Conservation (phyloP, 2,888 invertebrate species). For the Rhamnusium bicolor region DNA sequence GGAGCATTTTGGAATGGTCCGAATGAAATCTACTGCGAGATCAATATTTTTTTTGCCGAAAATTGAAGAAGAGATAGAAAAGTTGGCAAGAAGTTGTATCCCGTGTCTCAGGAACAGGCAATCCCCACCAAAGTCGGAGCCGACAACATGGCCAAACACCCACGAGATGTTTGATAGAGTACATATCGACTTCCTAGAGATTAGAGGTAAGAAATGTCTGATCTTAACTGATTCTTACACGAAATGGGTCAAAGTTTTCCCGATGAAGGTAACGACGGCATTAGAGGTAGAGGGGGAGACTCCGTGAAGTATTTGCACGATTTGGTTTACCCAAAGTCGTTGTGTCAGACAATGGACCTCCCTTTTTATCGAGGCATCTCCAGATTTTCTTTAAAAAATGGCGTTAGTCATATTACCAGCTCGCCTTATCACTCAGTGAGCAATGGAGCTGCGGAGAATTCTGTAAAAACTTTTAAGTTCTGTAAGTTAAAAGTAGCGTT, state of each 20-base stretch:
- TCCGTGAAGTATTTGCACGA: conserved; percentile 30
- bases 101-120: conserved; percentile 20
- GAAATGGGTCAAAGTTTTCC: conserved; percentile 31
- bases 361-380: conserved; percentile 21
- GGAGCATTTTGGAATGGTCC: conserved; percentile 29
- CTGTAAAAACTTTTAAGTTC: conserved; percentile 32
- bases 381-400: conserved; percentile 28
- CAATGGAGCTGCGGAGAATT: conserved; percentile 39
- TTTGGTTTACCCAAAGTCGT: conserved; percentile 28
- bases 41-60: conserved; percentile 31
- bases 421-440: conserved; percentile 28
- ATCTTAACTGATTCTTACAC: conserved; percentile 17
- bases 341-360: conserved; percentile 38
- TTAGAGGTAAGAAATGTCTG: conserved; percentile 20
- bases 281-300: conserved; percentile 3
- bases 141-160: conserved; percentile 15
- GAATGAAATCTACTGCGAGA: conserved; percentile 26
- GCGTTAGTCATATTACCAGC: conserved; percentile 26
- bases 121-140: conserved; percentile 6
- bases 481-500: conserved; percentile 35
- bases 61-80: conserved; percentile 30
- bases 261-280: conserved; percentile 18
- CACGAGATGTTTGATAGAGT: conserved; percentile 16
- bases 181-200: conserved; percentile 31
- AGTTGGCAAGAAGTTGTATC: conserved; percentile 19